phyloP scores from a whole-genome alignment of 2,113 vertebrate species.

The Onychostruthus taczanowskii region DNA sequence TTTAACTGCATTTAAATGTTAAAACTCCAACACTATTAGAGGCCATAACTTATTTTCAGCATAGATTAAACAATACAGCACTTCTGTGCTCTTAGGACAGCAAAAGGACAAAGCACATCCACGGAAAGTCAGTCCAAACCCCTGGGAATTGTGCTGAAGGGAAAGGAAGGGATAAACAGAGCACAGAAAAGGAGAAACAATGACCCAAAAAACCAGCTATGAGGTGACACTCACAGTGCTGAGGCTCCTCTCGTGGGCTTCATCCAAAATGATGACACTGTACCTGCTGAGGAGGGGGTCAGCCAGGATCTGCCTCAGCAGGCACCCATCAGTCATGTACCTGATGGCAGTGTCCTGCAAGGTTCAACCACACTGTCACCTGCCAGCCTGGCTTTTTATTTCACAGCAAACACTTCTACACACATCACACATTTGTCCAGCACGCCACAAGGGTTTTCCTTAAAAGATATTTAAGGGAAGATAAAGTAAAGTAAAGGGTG shows the following conservation, averaged over 20 bases:
- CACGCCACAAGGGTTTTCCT: background rate
- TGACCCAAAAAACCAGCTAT: rapidly evolving
- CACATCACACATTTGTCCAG: background rate
- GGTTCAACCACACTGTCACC: background rate
- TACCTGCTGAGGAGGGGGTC: conserved; percentile 88
- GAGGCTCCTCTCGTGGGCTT: conserved; percentile 95
- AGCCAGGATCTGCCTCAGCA: conserved; percentile 88
- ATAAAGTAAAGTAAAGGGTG: too few relatives aligned
- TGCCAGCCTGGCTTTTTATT: background rate
- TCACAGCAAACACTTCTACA: background rate
- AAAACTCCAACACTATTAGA: background rate
- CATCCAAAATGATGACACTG: conserved; percentile 90
- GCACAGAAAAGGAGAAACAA: background rate
- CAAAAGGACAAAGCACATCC: background rate
- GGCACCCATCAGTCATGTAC: conserved; percentile 96
- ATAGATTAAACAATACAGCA: background rate
- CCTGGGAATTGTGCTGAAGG: background rate
- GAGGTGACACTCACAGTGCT: conserved; percentile 85
- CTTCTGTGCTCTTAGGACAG: background rate
- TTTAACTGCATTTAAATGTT: background rate
- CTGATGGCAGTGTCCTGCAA: conserved; percentile 88
- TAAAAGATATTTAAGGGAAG: background rate
- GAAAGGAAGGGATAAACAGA: background rate
- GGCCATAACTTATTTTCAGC: background rate
- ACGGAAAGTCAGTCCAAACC: background rate